These are phyloP conservation scores for Crocidura indochinensis DNA, from an alignment of 2,797 vertebrate genomes.

Conservation along the genomic window DNA sequence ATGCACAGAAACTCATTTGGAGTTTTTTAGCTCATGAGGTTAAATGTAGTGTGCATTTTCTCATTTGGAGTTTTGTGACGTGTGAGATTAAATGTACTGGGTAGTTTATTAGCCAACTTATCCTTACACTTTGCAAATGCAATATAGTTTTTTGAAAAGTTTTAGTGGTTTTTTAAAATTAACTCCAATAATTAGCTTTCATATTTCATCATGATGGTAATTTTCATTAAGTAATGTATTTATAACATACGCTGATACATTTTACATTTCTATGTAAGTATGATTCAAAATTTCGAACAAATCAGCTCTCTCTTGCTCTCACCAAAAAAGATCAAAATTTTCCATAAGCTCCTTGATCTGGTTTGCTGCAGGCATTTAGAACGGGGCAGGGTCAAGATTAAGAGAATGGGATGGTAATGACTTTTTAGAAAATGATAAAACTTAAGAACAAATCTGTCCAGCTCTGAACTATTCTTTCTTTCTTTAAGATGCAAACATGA, in stretches of 20 bases:
- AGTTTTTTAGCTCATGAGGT: conserved; percentile 67
- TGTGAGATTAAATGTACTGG: conserved; percentile 83
- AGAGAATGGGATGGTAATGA: no score
- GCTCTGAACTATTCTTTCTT: no score
- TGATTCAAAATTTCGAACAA: background rate
- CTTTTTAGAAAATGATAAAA: no score
- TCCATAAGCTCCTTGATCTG: background rate
- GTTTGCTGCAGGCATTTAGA: no score
- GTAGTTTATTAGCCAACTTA: conserved; percentile 77
- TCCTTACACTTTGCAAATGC: conserved; percentile 70
- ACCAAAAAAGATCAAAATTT: background rate
- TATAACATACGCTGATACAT: background rate
- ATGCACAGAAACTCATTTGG: conserved; percentile 73
- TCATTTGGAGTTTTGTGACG: conserved; percentile 82
- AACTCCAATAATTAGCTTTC: conserved; percentile 36
- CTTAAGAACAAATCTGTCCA: no score
- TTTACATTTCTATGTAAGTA: background rate
- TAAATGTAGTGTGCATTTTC: conserved; percentile 85
- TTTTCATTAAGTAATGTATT: conserved; percentile 17
- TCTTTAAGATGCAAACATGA: no score
- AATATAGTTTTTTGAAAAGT: conserved; percentile 13
- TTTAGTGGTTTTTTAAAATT: conserved; percentile 24
- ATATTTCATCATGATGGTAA: background rate
- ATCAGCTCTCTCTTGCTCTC: background rate
- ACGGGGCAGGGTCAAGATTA: no score